Percentiles rank a stretch among this genome's conserved stretches.
Conservation (phyloP, 2,888 invertebrate species). For the Mantis religiosa region DNA sequence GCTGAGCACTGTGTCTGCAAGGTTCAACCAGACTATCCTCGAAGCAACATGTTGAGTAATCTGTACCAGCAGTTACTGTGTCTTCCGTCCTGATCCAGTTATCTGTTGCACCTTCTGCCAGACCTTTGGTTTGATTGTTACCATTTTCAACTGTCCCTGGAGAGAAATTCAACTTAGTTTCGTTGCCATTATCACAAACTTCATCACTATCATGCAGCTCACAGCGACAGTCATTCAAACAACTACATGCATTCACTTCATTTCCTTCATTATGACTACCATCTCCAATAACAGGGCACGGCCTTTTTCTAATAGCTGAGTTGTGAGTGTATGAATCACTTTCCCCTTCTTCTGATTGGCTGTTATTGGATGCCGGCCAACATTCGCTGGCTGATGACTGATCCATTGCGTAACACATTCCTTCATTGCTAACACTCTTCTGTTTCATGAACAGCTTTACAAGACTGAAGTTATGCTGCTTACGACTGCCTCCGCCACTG, state of each 20-base stretch:
- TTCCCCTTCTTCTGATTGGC: slow-evolving; percentile 33
- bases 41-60: slow-evolving; percentile 35
- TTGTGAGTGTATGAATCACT: slow-evolving; percentile 34
- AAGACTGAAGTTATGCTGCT: slow-evolving; percentile 44
- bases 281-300: not conserved
- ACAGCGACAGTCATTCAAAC: slow-evolving; percentile 10
- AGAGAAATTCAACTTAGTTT: slow-evolving; percentile 39
- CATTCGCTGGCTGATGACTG: slow-evolving; percentile 70
- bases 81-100: slow-evolving; percentile 35
- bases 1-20: not conserved
- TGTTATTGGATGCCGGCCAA: slow-evolving; percentile 55
- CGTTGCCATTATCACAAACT: slow-evolving; percentile 49
- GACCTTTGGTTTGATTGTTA: not conserved
- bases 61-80: slow-evolving; percentile 28
- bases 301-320: not conserved
- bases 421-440: slow-evolving; percentile 76
- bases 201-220: slow-evolving; percentile 42
- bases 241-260: not conserved
- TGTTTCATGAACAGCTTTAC: slow-evolving; percentile 87
- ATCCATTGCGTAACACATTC: slow-evolving; percentile 66
- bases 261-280: not conserved
- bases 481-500: slow-evolving; percentile 40
- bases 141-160: slow-evolving; percentile 28
- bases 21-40: slow-evolving; percentile 48
- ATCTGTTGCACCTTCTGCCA: slow-evolving; percentile 37